phyloP scores from a whole-genome alignment of 2,113 vertebrate species.

The Petromus typicus region DNA sequence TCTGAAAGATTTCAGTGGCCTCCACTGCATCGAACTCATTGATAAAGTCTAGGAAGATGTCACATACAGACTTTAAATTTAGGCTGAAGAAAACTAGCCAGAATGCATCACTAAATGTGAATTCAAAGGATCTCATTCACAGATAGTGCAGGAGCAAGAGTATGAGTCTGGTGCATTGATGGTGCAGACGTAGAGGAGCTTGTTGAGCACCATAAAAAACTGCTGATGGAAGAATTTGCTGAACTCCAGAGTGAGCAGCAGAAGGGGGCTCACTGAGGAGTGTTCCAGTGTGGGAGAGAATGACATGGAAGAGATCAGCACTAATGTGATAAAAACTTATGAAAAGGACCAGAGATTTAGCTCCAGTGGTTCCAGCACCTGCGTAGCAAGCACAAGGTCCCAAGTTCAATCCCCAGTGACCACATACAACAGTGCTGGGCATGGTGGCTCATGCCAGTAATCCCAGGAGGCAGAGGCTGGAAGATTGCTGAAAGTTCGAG shows the following conservation, averaged over 20 bases:
- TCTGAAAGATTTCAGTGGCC: neutral
- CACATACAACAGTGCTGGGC: too few species aligned
- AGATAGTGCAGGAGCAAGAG: neutral
- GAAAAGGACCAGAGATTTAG: too few species aligned
- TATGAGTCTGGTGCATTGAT: neutral
- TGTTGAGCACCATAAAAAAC: neutral
- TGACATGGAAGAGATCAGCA: too few species aligned
- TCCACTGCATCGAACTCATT: neutral
- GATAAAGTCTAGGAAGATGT: neutral
- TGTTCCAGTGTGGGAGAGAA: neutral
- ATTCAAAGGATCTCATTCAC: too few species aligned
- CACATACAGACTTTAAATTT: neutral
- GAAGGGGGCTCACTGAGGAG: neutral
- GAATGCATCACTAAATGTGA: neutral
- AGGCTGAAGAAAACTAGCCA: neutral
- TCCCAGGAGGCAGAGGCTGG: too few species aligned
- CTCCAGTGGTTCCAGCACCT: too few species aligned
- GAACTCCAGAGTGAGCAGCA: neutral
- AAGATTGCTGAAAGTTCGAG: too few species aligned
- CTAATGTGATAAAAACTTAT: too few species aligned
- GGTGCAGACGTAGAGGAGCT: neutral
- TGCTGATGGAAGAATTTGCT: neutral
- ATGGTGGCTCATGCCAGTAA: too few species aligned
- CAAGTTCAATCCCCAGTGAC: too few species aligned
- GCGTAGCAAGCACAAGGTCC: too few species aligned